These are phyloP conservation scores for Ammospiza nelsoni DNA, from an alignment of 2,113 vertebrate species.

Conservation along the genomic window DNA sequence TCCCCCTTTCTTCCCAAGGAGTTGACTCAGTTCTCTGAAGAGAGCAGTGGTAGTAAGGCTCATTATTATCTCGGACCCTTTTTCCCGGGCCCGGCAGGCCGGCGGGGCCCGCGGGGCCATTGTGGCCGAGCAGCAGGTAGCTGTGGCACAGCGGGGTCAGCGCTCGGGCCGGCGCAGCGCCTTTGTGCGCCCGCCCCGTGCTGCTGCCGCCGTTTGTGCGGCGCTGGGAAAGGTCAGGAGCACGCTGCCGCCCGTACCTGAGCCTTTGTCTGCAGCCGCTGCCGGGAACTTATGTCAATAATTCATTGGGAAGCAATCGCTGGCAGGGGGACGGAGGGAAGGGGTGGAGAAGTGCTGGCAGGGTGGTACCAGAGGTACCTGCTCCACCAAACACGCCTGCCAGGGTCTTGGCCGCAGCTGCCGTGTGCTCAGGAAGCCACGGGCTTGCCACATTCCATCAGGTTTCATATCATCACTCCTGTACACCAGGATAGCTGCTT, in stretches of 20 bases:
- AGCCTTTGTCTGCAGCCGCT: conserved; percentile 65
- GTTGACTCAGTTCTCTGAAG: conserved; percentile 81
- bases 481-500: fast-evolving
- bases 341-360: neutral
- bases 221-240: conserved; percentile 85
- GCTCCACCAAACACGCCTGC: fast-evolving
- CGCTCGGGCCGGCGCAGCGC: conserved; percentile 56
- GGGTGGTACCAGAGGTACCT: neutral
- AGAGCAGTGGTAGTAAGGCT: conserved; percentile 83
- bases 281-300: conserved; percentile 49
- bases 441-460: neutral
- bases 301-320: conserved; percentile 34
- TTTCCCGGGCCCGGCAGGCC: conserved; percentile 72
- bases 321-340: neutral
- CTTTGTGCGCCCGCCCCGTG: conserved; percentile 73
- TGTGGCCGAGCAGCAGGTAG: conserved; percentile 94
- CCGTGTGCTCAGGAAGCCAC: fast-evolving
- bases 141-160: conserved; percentile 78
- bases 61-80: conserved; percentile 85
- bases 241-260: conserved; percentile 80
- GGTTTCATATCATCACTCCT: neutral
- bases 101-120: conserved; percentile 80
- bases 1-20: conserved; percentile 62
- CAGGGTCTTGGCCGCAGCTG: neutral
- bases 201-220: conserved; percentile 59